Conservation (phyloP, 2,797 vertebrate species). For the Coregonus suidteri region DNA sequence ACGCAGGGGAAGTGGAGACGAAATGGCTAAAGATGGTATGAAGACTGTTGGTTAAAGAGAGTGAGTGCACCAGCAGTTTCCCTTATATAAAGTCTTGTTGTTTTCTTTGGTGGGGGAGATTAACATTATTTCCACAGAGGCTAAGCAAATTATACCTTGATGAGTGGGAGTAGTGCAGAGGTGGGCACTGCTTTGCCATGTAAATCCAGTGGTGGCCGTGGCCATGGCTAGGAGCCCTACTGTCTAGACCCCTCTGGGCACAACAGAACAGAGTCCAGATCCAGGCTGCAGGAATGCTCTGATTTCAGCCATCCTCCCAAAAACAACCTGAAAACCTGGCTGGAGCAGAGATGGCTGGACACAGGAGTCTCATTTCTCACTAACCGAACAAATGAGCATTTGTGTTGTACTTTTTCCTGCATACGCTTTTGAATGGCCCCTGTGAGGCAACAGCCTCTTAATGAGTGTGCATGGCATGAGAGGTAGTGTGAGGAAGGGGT, state of each 20-base stretch:
- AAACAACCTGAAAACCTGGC: slow-evolving; percentile 26
- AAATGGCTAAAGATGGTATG: slow-evolving; percentile 68
- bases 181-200: slow-evolving; percentile 40
- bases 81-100: slow-evolving; percentile 41
- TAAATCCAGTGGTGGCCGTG: slow-evolving; percentile 44
- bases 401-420: slow-evolving; percentile 42
- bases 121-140: slow-evolving; percentile 68
- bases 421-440: slow-evolving; percentile 51
- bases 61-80: slow-evolving; percentile 55
- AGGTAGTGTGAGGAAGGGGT: slow-evolving; percentile 79
- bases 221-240: slow-evolving; percentile 46
- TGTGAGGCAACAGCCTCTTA: slow-evolving; percentile 60
- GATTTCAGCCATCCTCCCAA: neutral
- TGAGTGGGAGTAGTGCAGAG: slow-evolving; percentile 61
- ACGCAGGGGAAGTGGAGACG: slow-evolving; percentile 36
- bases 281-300: slow-evolving; percentile 29
- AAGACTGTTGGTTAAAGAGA: slow-evolving; percentile 51
- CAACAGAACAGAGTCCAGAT: neutral
- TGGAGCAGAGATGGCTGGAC: slow-evolving; percentile 40
- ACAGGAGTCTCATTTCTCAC: slow-evolving; percentile 34
- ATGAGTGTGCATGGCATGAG: slow-evolving; percentile 67
- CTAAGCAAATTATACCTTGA: slow-evolving; percentile 60
- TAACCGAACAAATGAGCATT: slow-evolving; percentile 48
- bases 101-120: slow-evolving; percentile 65
- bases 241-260: slow-evolving; percentile 50